Percentiles rank a stretch among this genome's conserved stretches.
Evolutionary conservation across 2,888 invertebrate species (phyloP).

Genomic region (Phyllotreta cruciferae): DNA sequence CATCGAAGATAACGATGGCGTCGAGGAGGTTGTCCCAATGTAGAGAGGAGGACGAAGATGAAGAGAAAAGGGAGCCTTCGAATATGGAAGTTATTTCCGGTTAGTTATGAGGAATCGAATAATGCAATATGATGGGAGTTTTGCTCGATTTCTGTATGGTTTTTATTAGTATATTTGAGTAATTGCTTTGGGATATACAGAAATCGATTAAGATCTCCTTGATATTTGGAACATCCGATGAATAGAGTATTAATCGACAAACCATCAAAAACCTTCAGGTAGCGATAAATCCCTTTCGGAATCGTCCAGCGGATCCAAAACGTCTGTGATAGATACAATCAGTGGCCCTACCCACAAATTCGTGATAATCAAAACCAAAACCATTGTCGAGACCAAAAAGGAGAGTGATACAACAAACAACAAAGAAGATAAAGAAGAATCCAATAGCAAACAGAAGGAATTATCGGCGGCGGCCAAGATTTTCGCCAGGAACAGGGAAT

Average conservation of each 20-base stretch:
- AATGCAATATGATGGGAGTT: not conserved
- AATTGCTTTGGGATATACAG: too few relatives aligned
- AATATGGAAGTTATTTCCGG: slow-evolving; percentile 54
- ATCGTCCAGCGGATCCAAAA: slow-evolving; percentile 57
- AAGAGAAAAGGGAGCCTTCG: slow-evolving; percentile 58
- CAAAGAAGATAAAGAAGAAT: too few relatives aligned
- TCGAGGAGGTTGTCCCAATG: slow-evolving; percentile 80
- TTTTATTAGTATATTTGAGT: too few relatives aligned
- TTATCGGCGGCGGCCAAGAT: slow-evolving; percentile 61
- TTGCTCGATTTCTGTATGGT: too few relatives aligned
- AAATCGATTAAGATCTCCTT: too few relatives aligned
- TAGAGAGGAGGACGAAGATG: slow-evolving; percentile 84
- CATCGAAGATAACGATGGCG: slow-evolving; percentile 68
- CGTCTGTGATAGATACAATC: slow-evolving; percentile 59
- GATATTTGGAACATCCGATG: too few relatives aligned
- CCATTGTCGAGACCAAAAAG: slow-evolving; percentile 27
- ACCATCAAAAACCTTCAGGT: slow-evolving; percentile 39
- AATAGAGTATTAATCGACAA: not conserved
- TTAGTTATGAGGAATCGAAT: slow-evolving; percentile 9
- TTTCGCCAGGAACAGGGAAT: slow-evolving; percentile 61
- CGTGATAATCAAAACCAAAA: slow-evolving; percentile 63
- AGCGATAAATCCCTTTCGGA: slow-evolving; percentile 59
- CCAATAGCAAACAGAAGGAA: slow-evolving; percentile 47
- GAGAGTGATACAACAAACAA: slow-evolving; percentile 13
- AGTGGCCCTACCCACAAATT: slow-evolving; percentile 64